A percentile compares a stretch with the other conserved stretches of the same genome.
Evolutionary conservation across 2,888 invertebrate species (phyloP).

Genomic region (Nymphalis urticae): DNA sequence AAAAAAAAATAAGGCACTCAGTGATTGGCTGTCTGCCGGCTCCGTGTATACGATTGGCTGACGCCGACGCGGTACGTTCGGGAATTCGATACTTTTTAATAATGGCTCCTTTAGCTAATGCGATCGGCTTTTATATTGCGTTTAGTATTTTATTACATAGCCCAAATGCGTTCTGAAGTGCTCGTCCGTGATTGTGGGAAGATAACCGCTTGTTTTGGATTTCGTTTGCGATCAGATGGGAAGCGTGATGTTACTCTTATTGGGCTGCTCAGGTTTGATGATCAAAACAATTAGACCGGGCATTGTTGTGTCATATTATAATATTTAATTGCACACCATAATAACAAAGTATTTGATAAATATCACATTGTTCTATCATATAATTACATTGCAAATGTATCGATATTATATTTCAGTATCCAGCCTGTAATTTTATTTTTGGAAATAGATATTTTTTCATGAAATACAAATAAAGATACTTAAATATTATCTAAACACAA

Average conservation of each 20-base stretch:
- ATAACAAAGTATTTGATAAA: neutral
- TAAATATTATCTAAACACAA: too few relatives aligned
- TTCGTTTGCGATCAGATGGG: constrained; percentile 59
- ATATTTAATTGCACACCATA: neutral
- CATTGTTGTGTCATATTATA: neutral
- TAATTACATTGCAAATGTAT: too few relatives aligned
- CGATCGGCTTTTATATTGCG: constrained; percentile 76
- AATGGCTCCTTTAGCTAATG: constrained; percentile 81
- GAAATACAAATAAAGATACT: too few relatives aligned
- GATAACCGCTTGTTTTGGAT: constrained; percentile 59
- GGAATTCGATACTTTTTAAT: constrained; percentile 81
- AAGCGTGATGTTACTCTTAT: constrained; percentile 36
- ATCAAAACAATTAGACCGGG: neutral
- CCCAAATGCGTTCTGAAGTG: constrained; percentile 72
- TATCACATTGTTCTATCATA: neutral
- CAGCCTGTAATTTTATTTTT: too few relatives aligned
- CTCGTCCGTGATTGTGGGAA: constrained; percentile 53
- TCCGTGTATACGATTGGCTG: constrained; percentile 67
- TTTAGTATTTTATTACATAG: constrained; percentile 77
- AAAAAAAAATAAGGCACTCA: constrained; percentile 59
- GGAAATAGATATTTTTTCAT: too few relatives aligned
- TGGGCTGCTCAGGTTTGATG: neutral
- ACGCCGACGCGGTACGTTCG: constrained; percentile 62
- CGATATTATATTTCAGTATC: too few relatives aligned
- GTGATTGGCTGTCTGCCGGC: constrained; percentile 66